Evolutionary conservation across 2,888 invertebrate species (phyloP).

Genomic region (Steinernema hermaphroditum): DNA sequence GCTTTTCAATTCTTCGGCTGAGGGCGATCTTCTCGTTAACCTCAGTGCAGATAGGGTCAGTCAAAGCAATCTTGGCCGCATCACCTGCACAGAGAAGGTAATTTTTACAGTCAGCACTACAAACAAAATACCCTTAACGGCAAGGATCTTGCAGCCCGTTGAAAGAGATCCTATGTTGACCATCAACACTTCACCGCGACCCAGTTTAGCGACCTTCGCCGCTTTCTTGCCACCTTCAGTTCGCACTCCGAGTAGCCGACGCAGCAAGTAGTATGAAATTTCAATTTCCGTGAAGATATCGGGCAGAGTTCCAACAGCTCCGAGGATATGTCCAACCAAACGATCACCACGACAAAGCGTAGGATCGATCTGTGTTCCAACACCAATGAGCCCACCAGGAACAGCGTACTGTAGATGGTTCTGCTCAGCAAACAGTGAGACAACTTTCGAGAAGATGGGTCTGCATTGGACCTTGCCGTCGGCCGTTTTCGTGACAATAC

Average conservation of each 20-base stretch:
- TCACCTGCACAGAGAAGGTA: conserved; percentile 65
- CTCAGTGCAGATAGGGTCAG: conserved; percentile 97
- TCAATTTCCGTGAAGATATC: conserved; percentile 96
- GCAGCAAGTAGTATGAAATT: conserved; percentile 93
- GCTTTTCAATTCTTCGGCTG: conserved; percentile 95
- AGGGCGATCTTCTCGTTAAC: conserved; percentile 97
- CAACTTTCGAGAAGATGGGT: conserved; percentile 90
- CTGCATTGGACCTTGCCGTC: conserved; percentile 92
- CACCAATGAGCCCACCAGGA: conserved; percentile 97
- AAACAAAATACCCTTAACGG: conserved; percentile 69
- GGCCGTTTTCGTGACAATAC: conserved; percentile 91
- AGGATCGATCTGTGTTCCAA: conserved; percentile 98
- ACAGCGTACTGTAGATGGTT: conserved; percentile 96
- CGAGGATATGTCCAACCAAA: conserved; percentile 88
- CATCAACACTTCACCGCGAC: conserved; percentile 86
- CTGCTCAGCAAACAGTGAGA: conserved; percentile 94
- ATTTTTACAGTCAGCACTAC: too few species aligned
- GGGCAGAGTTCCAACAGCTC: conserved; percentile 92
- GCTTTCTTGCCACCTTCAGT: conserved; percentile 99
- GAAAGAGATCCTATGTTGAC: conserved; percentile 98
- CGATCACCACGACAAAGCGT: conserved; percentile 97
- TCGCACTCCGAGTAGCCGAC: conserved; percentile 91
- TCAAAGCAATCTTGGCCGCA: conserved; percentile 80
- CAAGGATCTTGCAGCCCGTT: conserved; percentile 78
- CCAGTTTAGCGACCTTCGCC: conserved; percentile 90